Conservation (phyloP, 1,140 invertebrate species). For the Drosophila truncata region DNA sequence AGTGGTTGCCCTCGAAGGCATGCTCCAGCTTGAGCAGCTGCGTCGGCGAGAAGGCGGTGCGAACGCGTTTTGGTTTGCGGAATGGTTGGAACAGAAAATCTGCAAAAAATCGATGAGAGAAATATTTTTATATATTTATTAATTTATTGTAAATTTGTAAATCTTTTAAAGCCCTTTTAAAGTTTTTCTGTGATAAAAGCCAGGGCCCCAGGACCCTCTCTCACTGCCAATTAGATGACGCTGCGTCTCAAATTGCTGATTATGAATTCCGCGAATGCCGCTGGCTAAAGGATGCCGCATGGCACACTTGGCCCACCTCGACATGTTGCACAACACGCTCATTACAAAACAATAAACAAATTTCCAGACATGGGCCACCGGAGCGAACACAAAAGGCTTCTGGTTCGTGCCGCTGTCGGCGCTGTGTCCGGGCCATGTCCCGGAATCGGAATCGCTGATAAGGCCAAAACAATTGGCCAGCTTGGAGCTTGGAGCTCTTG, state of each 20-base stretch:
- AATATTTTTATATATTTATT: neutral
- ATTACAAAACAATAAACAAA: slow-evolving; percentile 84
- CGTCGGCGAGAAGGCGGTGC: slow-evolving; percentile 97
- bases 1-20: slow-evolving; percentile 98
- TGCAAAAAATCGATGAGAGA: slow-evolving; percentile 86
- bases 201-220: neutral
- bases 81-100: slow-evolving; percentile 98
- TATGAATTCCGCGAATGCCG: slow-evolving; percentile 77
- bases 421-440: slow-evolving; percentile 72
- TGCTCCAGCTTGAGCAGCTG: slow-evolving; percentile 96
- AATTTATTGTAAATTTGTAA: neutral
- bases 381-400: slow-evolving; percentile 60
- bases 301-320: slow-evolving; percentile 9
- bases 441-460: slow-evolving; percentile 78
- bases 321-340: slow-evolving; percentile 61
- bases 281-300: slow-evolving; percentile 72
- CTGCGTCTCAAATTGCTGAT: slow-evolving; percentile 71
- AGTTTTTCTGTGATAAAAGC: neutral
- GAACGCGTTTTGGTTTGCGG: slow-evolving; percentile 97
- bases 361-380: slow-evolving; percentile 72
- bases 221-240: slow-evolving; percentile 74
- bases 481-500: slow-evolving; percentile 7
- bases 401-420: slow-evolving; percentile 78
- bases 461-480: slow-evolving; percentile 75
- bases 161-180: neutral